These are phyloP conservation scores for Aurelia sp. DNA, from an alignment of 30 jellyfish, hydroid and myxozoan species.

Conservation along the genomic window DNA sequence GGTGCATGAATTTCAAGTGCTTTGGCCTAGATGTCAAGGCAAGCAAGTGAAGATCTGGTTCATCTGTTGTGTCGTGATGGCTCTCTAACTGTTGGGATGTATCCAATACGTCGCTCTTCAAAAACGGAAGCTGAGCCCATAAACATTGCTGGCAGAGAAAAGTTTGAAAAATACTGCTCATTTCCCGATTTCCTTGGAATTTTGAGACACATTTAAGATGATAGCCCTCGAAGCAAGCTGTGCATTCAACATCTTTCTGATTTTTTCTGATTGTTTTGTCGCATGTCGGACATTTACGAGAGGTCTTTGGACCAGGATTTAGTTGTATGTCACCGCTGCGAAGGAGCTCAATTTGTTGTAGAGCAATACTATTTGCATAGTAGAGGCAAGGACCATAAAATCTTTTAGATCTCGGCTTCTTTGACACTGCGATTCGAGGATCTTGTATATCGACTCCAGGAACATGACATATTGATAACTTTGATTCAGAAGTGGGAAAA, in stretches of 20 bases:
- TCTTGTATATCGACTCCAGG: neutral
- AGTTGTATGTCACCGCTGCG: conserved; percentile 30
- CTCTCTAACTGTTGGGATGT: conserved; percentile 6
- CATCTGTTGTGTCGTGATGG: conserved; percentile 1
- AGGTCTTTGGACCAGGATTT: conserved; percentile 30
- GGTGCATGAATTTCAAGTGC: conserved; percentile 36
- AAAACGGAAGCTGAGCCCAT: conserved; percentile 15
- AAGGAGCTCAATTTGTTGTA: conserved; percentile 21
- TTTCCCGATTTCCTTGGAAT: neutral
- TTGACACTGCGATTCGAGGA: neutral
- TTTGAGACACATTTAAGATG: conserved; percentile 11
- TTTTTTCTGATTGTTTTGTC: conserved; percentile 42
- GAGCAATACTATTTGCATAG: conserved; percentile 21
- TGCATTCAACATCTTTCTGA: conserved; percentile 39
- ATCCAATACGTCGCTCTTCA: conserved; percentile 2
- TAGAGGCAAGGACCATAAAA: too few species aligned
- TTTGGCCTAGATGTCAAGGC: conserved; percentile 53
- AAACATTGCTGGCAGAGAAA: conserved; percentile 10
- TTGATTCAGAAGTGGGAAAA: neutral
- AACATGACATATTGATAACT: neutral
- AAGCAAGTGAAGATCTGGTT: conserved; percentile 2
- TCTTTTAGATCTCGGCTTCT: conserved; percentile 1
- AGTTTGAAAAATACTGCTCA: neutral
- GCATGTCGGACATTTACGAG: conserved; percentile 26
- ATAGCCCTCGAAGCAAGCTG: conserved; percentile 26